These are phyloP conservation scores for Galagoides demidoff DNA, from an alignment of 2,797 vertebrate genomes.

Conservation along the genomic window DNA sequence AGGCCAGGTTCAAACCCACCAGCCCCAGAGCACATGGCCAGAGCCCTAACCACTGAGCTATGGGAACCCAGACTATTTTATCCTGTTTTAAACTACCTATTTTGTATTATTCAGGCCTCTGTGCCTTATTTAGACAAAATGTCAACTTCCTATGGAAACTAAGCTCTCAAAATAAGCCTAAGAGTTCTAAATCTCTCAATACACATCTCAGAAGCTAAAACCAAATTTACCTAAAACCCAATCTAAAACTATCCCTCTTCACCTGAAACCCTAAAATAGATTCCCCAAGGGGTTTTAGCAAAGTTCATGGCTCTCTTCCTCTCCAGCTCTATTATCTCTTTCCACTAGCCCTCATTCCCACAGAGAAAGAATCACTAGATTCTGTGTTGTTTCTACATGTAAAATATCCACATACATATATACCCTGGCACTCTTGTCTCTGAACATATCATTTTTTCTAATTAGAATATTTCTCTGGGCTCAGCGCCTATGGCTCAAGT, in stretches of 20 bases:
- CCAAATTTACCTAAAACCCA: constrained; percentile 40
- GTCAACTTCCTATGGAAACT: constrained; percentile 34
- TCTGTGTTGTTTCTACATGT: background rate
- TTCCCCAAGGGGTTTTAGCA: background rate
- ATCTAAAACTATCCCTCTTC: background rate
- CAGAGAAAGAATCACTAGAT: background rate
- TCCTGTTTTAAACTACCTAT: background rate
- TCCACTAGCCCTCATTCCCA: background rate
- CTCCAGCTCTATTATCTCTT: background rate
- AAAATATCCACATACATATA: background rate
- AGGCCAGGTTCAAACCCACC: too few species aligned
- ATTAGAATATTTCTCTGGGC: background rate
- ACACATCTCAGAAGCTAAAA: background rate
- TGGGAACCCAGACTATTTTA: too few species aligned
- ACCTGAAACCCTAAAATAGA: background rate
- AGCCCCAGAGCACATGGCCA: too few species aligned
- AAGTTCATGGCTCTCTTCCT: background rate
- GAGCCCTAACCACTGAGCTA: too few species aligned
- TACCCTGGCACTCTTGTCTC: background rate
- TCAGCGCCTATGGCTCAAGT: too few species aligned
- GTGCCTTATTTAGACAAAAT: constrained; percentile 10
- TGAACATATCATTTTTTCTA: background rate
- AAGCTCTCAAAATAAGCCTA: constrained; percentile 30
- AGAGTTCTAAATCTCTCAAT: constrained; percentile 12
- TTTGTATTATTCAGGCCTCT: constrained; percentile 30